Evolutionary conservation across 1,140 invertebrate genomes (phyloP), one percentile per base, ranked within the genome.

Genomic region (Conopomorpha cramerella): DNA sequence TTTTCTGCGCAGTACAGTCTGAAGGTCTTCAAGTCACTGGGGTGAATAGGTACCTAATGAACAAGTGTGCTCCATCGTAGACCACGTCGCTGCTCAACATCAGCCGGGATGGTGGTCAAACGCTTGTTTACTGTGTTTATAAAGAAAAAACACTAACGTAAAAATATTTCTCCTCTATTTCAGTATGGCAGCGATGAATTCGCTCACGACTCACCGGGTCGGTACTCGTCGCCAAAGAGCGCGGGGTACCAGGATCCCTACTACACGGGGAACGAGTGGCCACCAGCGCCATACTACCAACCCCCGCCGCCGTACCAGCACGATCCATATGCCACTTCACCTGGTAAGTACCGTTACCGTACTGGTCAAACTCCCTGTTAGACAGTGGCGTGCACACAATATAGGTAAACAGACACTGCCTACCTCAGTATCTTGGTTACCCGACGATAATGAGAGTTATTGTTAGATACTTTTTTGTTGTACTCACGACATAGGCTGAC

Each of bases 161-260:
- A 30, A 7, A 3, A 14, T 37, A 30, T n/a, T 30, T 39, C 15
- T 19, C 18, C 48, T 51, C 64, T 51, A 62, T 63, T 87, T 80
- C 82, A 92, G 89, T 94, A 93, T 73, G 88, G 90, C 61, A 88
- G 89, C 51, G 92, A 93, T 63, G 92, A 95, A 61, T 95, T 93
- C 70, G 87, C 86, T n/a, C 81, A 65, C 67, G 90, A 92, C 57
- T 91, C 90, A 8, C 88, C 77, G 12, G 65, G 71, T 42, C 81
- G 92, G 55, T 95, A 93, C 79, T 86, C 90, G 41, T 93, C 91
- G 34, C 90, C 91, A 13, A 92, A 92, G 63, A 83, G 80, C 46
- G 79, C 82, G 18, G 70, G 73, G 17, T 74, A 77, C 55, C 66
- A 70, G 46, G 66, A 51, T 83, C 85, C 65, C 77, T 81, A 84